Evolutionary conservation across 2,797 vertebrate species (phyloP).

Genomic region (Microctenopoma lineatum): DNA sequence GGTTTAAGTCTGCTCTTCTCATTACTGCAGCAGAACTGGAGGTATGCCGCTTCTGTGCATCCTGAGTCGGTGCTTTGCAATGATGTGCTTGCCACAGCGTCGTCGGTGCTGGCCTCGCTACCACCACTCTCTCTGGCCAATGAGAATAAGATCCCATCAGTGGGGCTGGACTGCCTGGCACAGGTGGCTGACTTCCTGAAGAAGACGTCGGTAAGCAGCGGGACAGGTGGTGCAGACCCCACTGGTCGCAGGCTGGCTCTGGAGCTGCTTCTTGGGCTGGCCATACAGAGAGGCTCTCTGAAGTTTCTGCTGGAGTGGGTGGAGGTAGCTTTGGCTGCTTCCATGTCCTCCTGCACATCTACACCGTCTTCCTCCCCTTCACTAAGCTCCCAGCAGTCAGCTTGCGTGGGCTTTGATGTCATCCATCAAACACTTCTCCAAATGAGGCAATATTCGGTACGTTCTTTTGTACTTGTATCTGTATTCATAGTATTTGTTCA

Average conservation of each 20-base stretch:
- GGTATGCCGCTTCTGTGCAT: slow-evolving; percentile 74
- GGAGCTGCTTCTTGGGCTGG: slow-evolving; percentile 85
- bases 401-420: slow-evolving; percentile 82
- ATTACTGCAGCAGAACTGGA: slow-evolving; percentile 87
- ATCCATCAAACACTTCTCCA: slow-evolving; percentile 85
- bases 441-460: slow-evolving; percentile 87
- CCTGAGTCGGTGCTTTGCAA: slow-evolving; percentile 85
- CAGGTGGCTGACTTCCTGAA: slow-evolving; percentile 87
- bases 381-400: slow-evolving; percentile 64
- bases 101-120: slow-evolving; percentile 83
- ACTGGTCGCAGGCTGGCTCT: slow-evolving; percentile 82
- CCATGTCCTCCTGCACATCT: slow-evolving; percentile 67
- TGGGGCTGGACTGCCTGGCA: slow-evolving; percentile 85
- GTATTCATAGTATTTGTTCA: slow-evolving; percentile 3
- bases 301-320: slow-evolving; percentile 88
- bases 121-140: slow-evolving; percentile 87
- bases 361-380: slow-evolving; percentile 66
- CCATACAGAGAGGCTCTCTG: slow-evolving; percentile 86
- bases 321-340: slow-evolving; percentile 85
- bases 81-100: slow-evolving; percentile 85
- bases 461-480: not conserved
- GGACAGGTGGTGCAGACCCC: slow-evolving; percentile 79
- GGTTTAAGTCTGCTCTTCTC: slow-evolving; percentile 87
- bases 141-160: slow-evolving; percentile 86
- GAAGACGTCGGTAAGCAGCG: slow-evolving; percentile 83